phyloP scores from a whole-genome alignment of 2,888 invertebrate genomes.

The Nephrotoma flavescens region DNA sequence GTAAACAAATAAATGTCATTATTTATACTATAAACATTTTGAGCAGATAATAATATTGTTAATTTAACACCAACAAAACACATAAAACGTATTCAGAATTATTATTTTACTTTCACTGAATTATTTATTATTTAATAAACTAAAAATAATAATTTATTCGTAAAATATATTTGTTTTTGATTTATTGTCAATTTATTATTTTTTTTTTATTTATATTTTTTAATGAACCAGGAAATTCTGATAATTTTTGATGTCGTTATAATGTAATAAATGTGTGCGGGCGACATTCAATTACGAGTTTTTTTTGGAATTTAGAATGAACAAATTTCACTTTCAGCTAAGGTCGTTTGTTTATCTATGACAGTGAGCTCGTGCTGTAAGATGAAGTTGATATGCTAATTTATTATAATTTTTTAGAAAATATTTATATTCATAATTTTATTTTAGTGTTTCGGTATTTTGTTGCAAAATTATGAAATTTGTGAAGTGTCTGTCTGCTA shows the following conservation, averaged over 20 bases:
- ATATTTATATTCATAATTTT: neutral
- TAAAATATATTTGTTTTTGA: neutral
- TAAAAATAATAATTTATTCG: neutral
- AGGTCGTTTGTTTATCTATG: neutral
- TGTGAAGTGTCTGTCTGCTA: no score
- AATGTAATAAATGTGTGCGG: neutral
- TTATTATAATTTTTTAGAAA: neutral
- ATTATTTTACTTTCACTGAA: neutral
- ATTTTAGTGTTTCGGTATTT: neutral
- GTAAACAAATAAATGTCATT: neutral
- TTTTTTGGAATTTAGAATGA: neutral
- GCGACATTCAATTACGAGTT: neutral
- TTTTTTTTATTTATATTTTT: neutral
- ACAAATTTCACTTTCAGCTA: neutral
- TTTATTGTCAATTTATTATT: neutral
- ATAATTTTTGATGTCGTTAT: neutral
- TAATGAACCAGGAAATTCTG: neutral
- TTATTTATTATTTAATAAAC: neutral
- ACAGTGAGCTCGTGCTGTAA: neutral
- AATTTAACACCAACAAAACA: neutral
- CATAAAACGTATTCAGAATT: neutral
- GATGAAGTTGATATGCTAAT: neutral
- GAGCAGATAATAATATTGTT: neutral
- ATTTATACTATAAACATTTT: neutral
- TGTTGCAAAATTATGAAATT: neutral